Base-by-base conservation (phyloP, 2,797 vertebrate species). In the Xenops minutus region DNA sequence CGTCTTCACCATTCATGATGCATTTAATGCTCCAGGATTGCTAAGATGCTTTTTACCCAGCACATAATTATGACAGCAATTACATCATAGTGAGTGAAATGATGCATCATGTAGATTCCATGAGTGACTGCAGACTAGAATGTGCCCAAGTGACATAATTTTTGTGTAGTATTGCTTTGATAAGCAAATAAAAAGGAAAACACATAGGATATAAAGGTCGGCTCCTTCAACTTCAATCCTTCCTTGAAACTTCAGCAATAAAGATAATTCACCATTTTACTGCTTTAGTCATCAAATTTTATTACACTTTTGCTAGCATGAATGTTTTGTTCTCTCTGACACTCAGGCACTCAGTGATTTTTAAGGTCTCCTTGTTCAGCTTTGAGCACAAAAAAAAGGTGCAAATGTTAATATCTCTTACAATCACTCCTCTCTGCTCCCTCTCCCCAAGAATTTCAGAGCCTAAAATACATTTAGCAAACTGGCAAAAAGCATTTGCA, bases 381-480 rank as follows among this genome's bases (percentile, higher is more conserved):
- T 96, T 48, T 63, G 66, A 92, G 55, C 17, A 92, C 44, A 91
- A 66, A 85, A 84, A 78, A 89, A 85, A 66, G 34, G 49, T 92
- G 59, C 59, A 92, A 85, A 92, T 94, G 80, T 77, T 90, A 89
- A 95, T 94, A 80, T 71, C 59, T 90, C 72, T 76, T 90, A 87
- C 37, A 96, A 23, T 74, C 52, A 52, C 41, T 84, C 34, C 66
- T 55, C 64, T 87, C 46, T 55, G 73, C n/a, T 78, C n/a, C 55
- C 55, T 64, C 75, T 78, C 26, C 69, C 44, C 2, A 43, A 79
- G 44, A 80, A 64, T 74, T 95, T 64, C 37, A 85, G 52, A 64
- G 68, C 69, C 66, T 64, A 85, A 92, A 97, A 92, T n/a, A 80
- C 41, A 52, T 59, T 78, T 56, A 88, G 58, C 30, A 90, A 95